Conservation (phyloP, 2,797 vertebrate genomes). For the Onychomys leucogaster region DNA sequence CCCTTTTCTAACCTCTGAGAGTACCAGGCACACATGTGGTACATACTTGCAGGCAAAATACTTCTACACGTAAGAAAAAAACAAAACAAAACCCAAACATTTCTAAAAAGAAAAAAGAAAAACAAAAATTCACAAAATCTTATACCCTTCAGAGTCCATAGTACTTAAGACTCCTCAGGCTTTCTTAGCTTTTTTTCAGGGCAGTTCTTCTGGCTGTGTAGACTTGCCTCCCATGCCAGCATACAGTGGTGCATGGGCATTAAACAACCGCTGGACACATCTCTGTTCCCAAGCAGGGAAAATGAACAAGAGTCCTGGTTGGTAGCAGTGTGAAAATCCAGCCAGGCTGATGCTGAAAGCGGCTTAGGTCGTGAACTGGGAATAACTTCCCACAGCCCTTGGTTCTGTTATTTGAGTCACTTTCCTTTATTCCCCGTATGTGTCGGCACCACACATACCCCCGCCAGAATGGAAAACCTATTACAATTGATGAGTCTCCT, state of each 20-base stretch:
- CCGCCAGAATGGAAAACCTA: not conserved
- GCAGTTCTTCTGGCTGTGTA: not conserved
- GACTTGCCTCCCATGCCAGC: not conserved
- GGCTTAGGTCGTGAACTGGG: not conserved
- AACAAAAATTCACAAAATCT: not conserved
- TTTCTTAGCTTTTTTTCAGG: not conserved
- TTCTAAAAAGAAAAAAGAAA: not conserved
- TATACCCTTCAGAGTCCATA: not conserved
- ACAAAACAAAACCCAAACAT: not conserved
- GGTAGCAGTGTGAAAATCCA: not conserved
- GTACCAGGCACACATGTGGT: not conserved
- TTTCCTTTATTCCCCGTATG: not conserved
- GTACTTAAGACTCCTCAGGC: not conserved
- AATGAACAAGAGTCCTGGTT: not conserved
- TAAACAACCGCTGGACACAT: not conserved
- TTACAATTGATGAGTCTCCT: not conserved
- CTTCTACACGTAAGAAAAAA: too few relatives aligned
- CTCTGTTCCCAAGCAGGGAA: not conserved
- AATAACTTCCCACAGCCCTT: conserved; percentile 6
- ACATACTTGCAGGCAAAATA: not conserved
- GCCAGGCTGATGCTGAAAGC: not conserved
- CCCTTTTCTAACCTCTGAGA: not conserved
- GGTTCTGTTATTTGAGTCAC: not conserved
- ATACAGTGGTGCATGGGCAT: not conserved
- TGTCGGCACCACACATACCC: not conserved